Base-by-base conservation (phyloP, 1,140 invertebrate genomes). In the Apis laboriosa region DNA sequence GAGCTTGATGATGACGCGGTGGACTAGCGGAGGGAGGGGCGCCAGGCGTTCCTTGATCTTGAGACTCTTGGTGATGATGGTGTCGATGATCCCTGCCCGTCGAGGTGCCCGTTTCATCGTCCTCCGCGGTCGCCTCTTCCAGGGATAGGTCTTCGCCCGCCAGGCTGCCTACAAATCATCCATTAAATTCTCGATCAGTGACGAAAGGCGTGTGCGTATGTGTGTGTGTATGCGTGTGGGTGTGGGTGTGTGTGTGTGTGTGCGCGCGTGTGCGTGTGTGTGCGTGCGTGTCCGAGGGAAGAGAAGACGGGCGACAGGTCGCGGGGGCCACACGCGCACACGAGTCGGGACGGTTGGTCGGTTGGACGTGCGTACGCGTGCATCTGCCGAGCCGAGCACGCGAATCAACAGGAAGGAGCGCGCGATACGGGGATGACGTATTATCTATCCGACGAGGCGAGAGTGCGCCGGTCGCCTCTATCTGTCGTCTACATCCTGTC, bases 111-210 rank as follows among this genome's bases (percentile, higher is more conserved):
- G 96, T 96, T 89, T 97, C 97, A 92, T 97, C 97, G 88, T 97
- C 97, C 87, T 96, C 96, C 78, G 95, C 95, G 77, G 95, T 95
- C 58, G 92, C 92, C 80, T 95, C 95, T 79, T 96, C 96, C 90
- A 97, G 93, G 1, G 96, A 97, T 49, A 97, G 93, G 91, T 97
- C 97, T 91, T 97, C 96, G 63, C 96, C 96, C 88, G 97, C 96
- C 92, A 97, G 95, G 82, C 96, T 96, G 94, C 97, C 97, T 97
- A 94, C 21, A 96, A 95, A 90, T 79, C 90, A 85, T 70, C 53
- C 56, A 80, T 84, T 71, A 72, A 75, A 67, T 70, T 68, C n/a
- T 61, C 64, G 58, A 61, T 87, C 78, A 89, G 68, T 84, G 21
- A 75, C 51, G 43, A 75, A 49, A 49, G 34, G 4, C 5, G 34